Evolutionary conservation across 2,113 vertebrate genomes (phyloP).

Genomic region (Cricetomys ansorgei): DNA sequence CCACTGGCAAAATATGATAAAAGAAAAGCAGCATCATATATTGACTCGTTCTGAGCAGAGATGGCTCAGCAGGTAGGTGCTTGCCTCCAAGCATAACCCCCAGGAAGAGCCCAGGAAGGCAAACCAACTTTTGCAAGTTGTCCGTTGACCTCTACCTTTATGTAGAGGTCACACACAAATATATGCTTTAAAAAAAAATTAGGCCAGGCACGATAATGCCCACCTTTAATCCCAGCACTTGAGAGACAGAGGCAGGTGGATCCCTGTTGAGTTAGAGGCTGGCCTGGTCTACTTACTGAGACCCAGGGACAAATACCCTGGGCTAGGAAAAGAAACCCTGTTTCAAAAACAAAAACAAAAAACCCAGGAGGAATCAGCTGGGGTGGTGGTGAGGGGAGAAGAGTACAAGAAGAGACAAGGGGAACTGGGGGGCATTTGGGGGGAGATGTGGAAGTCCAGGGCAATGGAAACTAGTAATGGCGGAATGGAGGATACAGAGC

Average conservation of each 20-base stretch:
- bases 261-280: neutral
- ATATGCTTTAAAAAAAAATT: neutral
- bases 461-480: too few species aligned
- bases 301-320: neutral
- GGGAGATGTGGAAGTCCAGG: too few species aligned
- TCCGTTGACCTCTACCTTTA: neutral
- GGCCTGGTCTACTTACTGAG: neutral
- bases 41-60: conserved; percentile 76
- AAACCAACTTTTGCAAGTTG: neutral
- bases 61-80: neutral
- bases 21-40: conserved; percentile 98
- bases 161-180: neutral
- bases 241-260: neutral
- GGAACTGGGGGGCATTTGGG: too few species aligned
- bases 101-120: neutral
- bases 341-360: conserved; percentile 83
- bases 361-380: too few species aligned
- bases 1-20: conserved; percentile 97
- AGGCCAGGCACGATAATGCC: neutral
- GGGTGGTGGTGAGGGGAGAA: too few species aligned
- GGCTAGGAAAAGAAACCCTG: neutral
- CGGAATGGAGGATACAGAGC: too few species aligned
- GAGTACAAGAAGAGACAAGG: too few species aligned
- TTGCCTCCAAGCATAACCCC: neutral
- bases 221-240: neutral